These are phyloP conservation scores for Lordiphosa andalusiaca DNA, from an alignment of 2,888 invertebrate genomes.

Conservation along the genomic window DNA sequence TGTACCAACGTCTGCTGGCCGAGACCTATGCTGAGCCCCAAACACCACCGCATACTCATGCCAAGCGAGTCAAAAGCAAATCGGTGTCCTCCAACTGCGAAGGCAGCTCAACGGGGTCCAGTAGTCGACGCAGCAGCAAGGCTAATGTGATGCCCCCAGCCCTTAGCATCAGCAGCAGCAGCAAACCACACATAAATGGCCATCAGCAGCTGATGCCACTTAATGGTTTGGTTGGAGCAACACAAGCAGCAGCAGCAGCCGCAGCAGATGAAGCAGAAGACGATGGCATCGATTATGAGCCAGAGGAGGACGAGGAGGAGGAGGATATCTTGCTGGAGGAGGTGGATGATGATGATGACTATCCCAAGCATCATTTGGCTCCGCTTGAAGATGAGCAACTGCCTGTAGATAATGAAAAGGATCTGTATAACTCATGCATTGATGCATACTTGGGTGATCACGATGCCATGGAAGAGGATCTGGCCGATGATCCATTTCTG, in stretches of 20 bases:
- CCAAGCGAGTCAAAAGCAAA: conserved; percentile 60
- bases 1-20: conserved; percentile 85
- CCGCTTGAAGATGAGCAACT: conserved; percentile 60
- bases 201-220: conserved; percentile 6
- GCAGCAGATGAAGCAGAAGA: conserved; percentile 19
- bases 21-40: conserved; percentile 46
- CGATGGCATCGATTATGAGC: conserved; percentile 41
- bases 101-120: conserved; percentile 21
- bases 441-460: conserved; percentile 61
- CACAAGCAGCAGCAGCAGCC: conserved; percentile 14
- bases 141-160: conserved; percentile 34
- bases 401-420: conserved; percentile 19
- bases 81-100: conserved; percentile 58
- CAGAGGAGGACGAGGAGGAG: conserved; percentile 21
- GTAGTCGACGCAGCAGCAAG: conserved; percentile 61
- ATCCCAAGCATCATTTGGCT: conserved; percentile 70
- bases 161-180: background rate
- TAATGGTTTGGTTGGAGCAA: conserved; percentile 9
- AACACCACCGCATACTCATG: background rate
- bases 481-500: conserved; percentile 81
- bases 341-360: conserved; percentile 59
- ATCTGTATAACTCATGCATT: conserved; percentile 58
- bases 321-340: conserved; percentile 48
- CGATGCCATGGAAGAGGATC: conserved; percentile 56
- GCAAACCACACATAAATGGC: conserved; percentile 15